phyloP scores from a whole-genome alignment of 2,888 invertebrate species.

The Pyrocoelia pectoralis region DNA sequence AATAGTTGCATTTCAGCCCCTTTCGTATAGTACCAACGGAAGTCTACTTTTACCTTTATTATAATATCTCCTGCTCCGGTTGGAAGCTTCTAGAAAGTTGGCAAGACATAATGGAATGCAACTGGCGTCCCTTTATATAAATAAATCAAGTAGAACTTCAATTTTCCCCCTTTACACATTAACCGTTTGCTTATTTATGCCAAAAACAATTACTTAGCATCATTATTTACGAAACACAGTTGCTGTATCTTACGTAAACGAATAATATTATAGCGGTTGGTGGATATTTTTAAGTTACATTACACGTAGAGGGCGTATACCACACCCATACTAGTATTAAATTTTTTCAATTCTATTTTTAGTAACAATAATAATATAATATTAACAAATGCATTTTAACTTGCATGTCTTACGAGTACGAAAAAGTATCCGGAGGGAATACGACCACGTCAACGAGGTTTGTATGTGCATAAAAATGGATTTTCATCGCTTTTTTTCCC shows the following conservation, averaged over 20 bases:
- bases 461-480: slow-evolving; percentile 42
- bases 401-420: slow-evolving; percentile 78
- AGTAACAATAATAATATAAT: slow-evolving; percentile 42
- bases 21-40: neutral
- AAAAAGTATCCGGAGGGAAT: slow-evolving; percentile 72
- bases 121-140: slow-evolving; percentile 29
- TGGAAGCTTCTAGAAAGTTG: slow-evolving; percentile 24
- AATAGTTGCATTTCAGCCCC: slow-evolving; percentile 56
- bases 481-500: slow-evolving; percentile 12
- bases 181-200: slow-evolving; percentile 14
- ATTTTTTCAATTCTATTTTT: neutral
- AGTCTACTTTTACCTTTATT: neutral
- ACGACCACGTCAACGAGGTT: slow-evolving; percentile 64
- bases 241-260: neutral
- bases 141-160: slow-evolving; percentile 24
- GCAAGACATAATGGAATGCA: slow-evolving; percentile 25
- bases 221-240: neutral
- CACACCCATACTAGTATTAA: slow-evolving; percentile 1
- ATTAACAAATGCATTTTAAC: slow-evolving; percentile 54
- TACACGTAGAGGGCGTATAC: neutral
- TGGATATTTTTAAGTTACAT: neutral
- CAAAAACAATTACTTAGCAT: slow-evolving; percentile 14
- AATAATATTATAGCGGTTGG: neutral
- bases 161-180: slow-evolving; percentile 2
- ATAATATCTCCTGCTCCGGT: neutral